Evolutionary conservation across 2,888 invertebrate species (phyloP).

Genomic region (Bursaphelenchus okinawaensis): DNA sequence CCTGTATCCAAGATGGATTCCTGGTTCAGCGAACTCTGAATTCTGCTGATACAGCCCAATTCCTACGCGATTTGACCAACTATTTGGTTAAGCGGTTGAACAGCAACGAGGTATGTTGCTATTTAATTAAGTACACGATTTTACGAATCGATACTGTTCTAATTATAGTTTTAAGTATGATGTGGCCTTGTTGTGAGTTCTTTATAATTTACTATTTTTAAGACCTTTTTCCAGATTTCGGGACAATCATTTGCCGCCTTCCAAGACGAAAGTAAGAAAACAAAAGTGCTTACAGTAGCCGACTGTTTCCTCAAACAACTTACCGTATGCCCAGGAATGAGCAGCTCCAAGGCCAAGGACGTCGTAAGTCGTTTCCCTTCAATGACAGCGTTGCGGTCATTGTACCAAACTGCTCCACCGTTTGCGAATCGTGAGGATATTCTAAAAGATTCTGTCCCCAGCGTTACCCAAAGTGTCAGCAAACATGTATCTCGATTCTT

Average conservation of each 20-base stretch:
- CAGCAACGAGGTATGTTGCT: background rate
- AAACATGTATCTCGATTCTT: conserved; percentile 5
- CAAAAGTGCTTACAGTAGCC: conserved; percentile 40
- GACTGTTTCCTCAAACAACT: conserved; percentile 52
- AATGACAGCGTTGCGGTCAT: conserved; percentile 26
- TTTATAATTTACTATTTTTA: conserved; percentile 3
- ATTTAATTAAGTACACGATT: conserved; percentile 3
- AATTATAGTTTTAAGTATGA: background rate
- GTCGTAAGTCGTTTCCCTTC: conserved; percentile 45
- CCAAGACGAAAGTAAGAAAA: conserved; percentile 42
- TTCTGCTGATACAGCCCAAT: conserved; percentile 45
- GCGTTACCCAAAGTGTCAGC: conserved; percentile 1
- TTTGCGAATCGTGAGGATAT: conserved; percentile 2
- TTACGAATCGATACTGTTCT: background rate
- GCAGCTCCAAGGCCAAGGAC: conserved; percentile 31
- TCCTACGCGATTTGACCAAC: conserved; percentile 39
- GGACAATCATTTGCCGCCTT: conserved; percentile 43
- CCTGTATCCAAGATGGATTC: conserved; percentile 42
- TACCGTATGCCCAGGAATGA: conserved; percentile 43
- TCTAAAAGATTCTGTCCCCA: background rate
- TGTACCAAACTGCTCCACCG: conserved; percentile 17
- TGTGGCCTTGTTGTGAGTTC: no score
- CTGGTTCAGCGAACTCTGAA: conserved; percentile 43
- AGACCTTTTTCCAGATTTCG: conserved; percentile 31
- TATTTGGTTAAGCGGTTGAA: conserved; percentile 18